A percentile compares a stretch with the other conserved stretches of the same genome.
Evolutionary conservation across 2,113 vertebrate species (phyloP).

Genomic region (Tenebrosternarchus preto): DNA sequence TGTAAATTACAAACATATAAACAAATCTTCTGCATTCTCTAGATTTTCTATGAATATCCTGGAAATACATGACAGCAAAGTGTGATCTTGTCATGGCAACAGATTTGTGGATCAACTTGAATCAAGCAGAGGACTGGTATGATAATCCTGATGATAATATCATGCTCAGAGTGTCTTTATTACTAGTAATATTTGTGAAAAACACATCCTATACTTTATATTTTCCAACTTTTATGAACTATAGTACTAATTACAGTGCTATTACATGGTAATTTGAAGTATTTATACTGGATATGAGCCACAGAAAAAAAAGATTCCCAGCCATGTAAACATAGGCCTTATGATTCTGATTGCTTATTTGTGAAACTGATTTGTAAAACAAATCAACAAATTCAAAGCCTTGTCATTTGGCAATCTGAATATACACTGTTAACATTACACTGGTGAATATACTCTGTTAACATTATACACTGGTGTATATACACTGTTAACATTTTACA

Average conservation of each 20-base stretch:
- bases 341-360: too few species aligned
- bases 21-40: slow-evolving; percentile 25
- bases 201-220: neutral
- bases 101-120: slow-evolving; percentile 13
- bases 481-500: too few species aligned
- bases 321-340: too few species aligned
- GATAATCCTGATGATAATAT: neutral
- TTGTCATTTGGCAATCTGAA: too few species aligned
- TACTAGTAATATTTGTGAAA: neutral
- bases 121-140: neutral
- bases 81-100: slow-evolving; percentile 8
- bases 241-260: neutral
- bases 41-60: slow-evolving; percentile 27
- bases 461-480: too few species aligned
- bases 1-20: neutral
- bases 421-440: too few species aligned
- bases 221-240: neutral
- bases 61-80: slow-evolving; percentile 4
- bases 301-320: too few species aligned
- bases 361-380: too few species aligned
- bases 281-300: neutral
- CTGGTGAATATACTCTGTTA: too few species aligned
- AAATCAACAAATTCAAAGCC: too few species aligned
- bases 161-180: neutral
- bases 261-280: neutral